Percentiles rank a stretch among this genome's conserved stretches.
Conservation (phyloP, 2,888 invertebrate species). For the Amphiduros pacificus region DNA sequence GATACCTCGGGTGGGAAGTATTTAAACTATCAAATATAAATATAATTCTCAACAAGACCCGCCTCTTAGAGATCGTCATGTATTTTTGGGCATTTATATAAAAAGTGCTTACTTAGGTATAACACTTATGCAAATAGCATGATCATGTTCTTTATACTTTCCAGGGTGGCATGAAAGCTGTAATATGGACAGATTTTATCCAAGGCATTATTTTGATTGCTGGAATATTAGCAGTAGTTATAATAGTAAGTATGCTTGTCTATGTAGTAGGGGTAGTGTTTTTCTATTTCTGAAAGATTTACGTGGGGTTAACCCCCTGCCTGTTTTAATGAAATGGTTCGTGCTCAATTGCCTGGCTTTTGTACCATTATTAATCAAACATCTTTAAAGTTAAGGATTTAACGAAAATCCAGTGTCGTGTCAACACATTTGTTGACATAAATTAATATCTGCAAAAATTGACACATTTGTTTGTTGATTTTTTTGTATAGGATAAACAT, state of each 20-base stretch:
- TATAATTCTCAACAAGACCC: neutral
- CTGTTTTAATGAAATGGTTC: too few species aligned
- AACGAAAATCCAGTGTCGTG: too few species aligned
- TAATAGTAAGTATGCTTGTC: slow-evolving; percentile 33
- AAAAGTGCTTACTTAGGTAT: neutral
- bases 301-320: too few species aligned
- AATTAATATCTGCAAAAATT: too few species aligned
- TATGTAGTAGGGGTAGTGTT: too few species aligned
- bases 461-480: too few species aligned
- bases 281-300: neutral
- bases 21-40: neutral
- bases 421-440: too few species aligned
- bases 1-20: too few species aligned
- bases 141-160: slow-evolving; percentile 11
- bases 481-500: too few species aligned
- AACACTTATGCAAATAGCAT: neutral
- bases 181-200: slow-evolving; percentile 28
- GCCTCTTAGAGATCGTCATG: neutral
- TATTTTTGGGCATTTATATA: neutral
- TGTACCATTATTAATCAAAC: too few species aligned
- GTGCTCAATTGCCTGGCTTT: too few species aligned
- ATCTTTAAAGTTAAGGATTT: too few species aligned
- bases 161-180: slow-evolving; percentile 42
- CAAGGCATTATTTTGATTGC: slow-evolving; percentile 36
- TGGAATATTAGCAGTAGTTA: slow-evolving; percentile 34